Conservation (phyloP, 2,113 vertebrate genomes). For the Ctenodactylus gundi region DNA sequence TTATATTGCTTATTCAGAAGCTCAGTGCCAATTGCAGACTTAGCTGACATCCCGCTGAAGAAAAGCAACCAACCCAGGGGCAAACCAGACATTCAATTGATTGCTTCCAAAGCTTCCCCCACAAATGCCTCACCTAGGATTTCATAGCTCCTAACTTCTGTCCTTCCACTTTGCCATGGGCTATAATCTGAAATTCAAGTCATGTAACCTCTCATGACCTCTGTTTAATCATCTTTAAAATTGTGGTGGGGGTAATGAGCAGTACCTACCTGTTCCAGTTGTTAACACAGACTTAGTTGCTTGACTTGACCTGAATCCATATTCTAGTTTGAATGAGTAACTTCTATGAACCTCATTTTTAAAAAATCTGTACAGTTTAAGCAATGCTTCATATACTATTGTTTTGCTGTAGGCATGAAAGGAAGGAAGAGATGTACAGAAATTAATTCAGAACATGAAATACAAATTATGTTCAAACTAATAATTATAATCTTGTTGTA, state of each 20-base stretch:
- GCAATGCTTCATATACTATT: background rate
- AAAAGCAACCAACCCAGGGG: background rate
- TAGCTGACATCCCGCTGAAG: background rate
- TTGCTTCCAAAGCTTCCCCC: background rate
- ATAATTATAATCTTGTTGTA: background rate
- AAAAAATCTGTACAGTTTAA: background rate
- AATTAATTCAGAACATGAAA: background rate
- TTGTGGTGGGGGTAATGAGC: background rate
- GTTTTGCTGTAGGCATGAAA: constrained; percentile 1
- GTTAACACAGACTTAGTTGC: background rate
- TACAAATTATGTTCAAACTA: background rate
- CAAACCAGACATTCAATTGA: background rate
- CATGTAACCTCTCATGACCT: background rate
- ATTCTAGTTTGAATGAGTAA: background rate
- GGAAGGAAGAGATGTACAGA: background rate
- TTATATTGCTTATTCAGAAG: background rate
- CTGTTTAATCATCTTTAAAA: background rate
- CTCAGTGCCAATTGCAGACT: background rate
- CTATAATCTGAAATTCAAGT: background rate
- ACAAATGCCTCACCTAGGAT: background rate
- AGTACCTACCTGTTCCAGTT: background rate
- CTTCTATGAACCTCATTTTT: background rate
- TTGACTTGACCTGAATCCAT: background rate
- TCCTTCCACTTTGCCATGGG: background rate
- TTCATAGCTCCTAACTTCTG: background rate